Conservation (phyloP, 2,113 vertebrate species). For the Campylomormyrus tamandua region DNA sequence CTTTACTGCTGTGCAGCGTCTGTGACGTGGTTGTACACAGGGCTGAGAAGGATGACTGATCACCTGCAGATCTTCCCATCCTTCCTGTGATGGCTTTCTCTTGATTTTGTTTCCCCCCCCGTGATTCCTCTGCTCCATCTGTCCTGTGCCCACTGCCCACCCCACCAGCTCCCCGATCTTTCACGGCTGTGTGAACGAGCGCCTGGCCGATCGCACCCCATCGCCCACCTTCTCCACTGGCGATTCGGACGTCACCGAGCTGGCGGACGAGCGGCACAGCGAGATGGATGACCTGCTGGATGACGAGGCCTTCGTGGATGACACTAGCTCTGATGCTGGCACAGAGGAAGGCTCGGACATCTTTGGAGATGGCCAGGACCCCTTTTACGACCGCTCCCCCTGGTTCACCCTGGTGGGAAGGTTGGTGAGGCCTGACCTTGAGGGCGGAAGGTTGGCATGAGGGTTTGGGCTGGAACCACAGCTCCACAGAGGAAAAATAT, state of each 20-base stretch:
- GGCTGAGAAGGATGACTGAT: neutral
- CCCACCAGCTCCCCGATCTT: slow-evolving; percentile 91
- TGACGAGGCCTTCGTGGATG: slow-evolving; percentile 95
- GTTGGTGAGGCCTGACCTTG: slow-evolving; percentile 78
- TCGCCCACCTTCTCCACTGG: slow-evolving; percentile 97
- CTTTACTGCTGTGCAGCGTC: neutral
- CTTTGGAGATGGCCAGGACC: slow-evolving; percentile 96
- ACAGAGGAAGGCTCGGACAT: slow-evolving; percentile 96
- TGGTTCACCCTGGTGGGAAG: slow-evolving; percentile 99
- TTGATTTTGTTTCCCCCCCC: neutral
- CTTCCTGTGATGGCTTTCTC: neutral
- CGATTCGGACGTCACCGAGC: slow-evolving; percentile 96
- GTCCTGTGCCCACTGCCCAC: slow-evolving; percentile 31
- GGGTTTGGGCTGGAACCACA: slow-evolving; percentile 59
- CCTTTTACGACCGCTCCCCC: slow-evolving; percentile 99
- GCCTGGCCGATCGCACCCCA: slow-evolving; percentile 92
- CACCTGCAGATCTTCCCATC: neutral
- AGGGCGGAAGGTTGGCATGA: slow-evolving; percentile 48
- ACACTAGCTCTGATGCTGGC: slow-evolving; percentile 94
- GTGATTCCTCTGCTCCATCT: slow-evolving; percentile 25
- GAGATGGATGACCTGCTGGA: slow-evolving; percentile 96
- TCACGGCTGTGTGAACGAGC: slow-evolving; percentile 97
- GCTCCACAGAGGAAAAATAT: neutral
- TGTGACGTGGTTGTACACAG: neutral
- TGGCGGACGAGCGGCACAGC: slow-evolving; percentile 95